Evolutionary conservation across 2,888 invertebrate species (phyloP).

Genomic region (Entomobrya proxima): DNA sequence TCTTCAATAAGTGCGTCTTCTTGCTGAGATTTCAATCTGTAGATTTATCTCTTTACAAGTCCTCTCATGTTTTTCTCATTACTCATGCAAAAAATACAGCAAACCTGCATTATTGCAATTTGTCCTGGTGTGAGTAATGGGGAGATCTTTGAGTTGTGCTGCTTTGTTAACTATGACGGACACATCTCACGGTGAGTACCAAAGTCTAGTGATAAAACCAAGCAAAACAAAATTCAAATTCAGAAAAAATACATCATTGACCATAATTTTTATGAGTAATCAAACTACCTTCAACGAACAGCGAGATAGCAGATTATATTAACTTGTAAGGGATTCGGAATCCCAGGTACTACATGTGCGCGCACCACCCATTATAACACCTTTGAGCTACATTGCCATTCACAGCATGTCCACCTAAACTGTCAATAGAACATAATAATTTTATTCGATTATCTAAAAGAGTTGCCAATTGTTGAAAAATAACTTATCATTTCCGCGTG

Average conservation of each 20-base stretch:
- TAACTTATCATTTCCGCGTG: conserved; percentile 40
- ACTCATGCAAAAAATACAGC: conserved; percentile 2
- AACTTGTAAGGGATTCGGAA: neutral
- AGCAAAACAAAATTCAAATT: neutral
- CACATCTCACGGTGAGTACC: neutral
- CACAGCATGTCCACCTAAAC: conserved; percentile 9
- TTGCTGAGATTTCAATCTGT: neutral
- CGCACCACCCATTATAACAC: neutral
- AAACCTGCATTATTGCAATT: conserved; percentile 11
- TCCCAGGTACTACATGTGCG: too few species aligned
- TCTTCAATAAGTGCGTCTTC: neutral
- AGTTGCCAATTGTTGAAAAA: neutral
- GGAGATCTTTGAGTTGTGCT: neutral
- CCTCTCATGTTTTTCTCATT: conserved; percentile 13
- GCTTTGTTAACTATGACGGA: neutral
- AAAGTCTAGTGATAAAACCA: neutral
- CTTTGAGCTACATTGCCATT: conserved; percentile 16
- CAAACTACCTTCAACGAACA: neutral
- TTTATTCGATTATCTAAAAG: neutral
- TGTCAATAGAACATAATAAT: conserved; percentile 21
- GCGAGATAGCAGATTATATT: neutral
- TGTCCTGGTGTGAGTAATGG: neutral
- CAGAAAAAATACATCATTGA: too few species aligned
- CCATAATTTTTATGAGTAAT: neutral
- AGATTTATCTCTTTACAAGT: neutral